Base-by-base conservation (phyloP, 2,113 vertebrate genomes). In the Otolemur garnettii region DNA sequence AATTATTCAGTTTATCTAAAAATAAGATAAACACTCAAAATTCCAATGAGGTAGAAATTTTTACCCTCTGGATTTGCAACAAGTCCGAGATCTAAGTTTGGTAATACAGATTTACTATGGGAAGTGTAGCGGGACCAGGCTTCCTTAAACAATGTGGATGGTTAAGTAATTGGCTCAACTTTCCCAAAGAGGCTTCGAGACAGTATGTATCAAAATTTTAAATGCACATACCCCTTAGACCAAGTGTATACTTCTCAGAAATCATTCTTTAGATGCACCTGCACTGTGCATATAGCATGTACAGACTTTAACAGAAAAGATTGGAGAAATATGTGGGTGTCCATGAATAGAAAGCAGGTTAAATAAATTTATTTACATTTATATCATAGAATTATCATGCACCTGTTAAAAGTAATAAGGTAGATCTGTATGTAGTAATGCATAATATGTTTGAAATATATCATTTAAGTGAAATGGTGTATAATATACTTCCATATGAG, bases 1-100 rank as follows among this genome's bases (percentile, higher is more conserved):
- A 86, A 35, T 86, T 71, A 1, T 26, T 91, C 59, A 91, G 8
- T 45, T 89, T 92, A 38, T 87, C 57, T 87, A 93, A 90, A 97
- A 96, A 69, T 78, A 90, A 95, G 53, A 24, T 50, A 68, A 90
- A 64, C 42, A 7, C 1, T 19, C 53, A 96, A 90, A 90, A 85
- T 17, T 38, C 33, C 14, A 53, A 14, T 26, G 35, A 94, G 42
- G 69, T 77, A 74, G 10, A 69, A 78, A 69, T 69, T 28, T 91
- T 89, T 33, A 91, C 35, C 12, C 82, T 57, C 57, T 85, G 30
- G 30, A 69, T 93, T 87, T 90, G 45, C 38, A 87, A 94, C 45
- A 50, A 50, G 8, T 50, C 45, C 8, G 45, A 97, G 26, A 57
- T 92, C 53, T 84, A 75, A 66, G 17, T 59, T 66, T 90, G 42